These are phyloP conservation scores for Tachyglossus aculeatus DNA, from an alignment of 2,797 vertebrate genomes.

Conservation along the genomic window DNA sequence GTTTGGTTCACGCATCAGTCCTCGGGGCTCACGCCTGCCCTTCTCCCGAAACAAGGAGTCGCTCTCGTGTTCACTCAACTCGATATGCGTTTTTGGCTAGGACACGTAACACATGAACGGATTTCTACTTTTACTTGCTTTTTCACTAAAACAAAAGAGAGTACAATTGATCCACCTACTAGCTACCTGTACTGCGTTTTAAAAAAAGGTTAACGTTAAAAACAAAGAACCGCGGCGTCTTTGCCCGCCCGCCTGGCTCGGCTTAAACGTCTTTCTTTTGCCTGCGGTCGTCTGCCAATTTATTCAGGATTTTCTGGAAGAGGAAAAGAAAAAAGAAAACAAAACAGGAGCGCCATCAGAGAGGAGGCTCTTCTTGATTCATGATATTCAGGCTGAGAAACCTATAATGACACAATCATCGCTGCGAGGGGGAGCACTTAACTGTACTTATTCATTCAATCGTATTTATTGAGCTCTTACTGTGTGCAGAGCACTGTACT, in stretches of 20 bases:
- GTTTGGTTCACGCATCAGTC: conserved; percentile 48
- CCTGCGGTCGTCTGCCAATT: conserved; percentile 79
- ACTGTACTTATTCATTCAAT: too few relatives aligned
- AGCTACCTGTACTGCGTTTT: conserved; percentile 73
- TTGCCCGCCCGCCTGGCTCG: conserved; percentile 59
- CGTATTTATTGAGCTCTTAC: too few relatives aligned
- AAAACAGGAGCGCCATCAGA: too few relatives aligned
- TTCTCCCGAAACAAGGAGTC: conserved; percentile 69
- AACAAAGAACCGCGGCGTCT: conserved; percentile 74
- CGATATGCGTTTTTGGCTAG: conserved; percentile 68
- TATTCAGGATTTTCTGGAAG: conserved; percentile 80
- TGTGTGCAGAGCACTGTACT: too few relatives aligned
- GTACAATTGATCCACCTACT: conserved; percentile 72
- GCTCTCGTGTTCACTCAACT: conserved; percentile 74
- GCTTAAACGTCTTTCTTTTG: conserved; percentile 76
- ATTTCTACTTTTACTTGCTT: conserved; percentile 70
- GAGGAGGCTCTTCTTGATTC: too few relatives aligned
- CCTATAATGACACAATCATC: too few relatives aligned
- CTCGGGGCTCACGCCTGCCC: conserved; percentile 60
- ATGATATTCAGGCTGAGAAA: too few relatives aligned
- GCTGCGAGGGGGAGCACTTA: too few relatives aligned
- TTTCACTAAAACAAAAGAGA: conserved; percentile 77
- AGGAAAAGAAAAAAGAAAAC: not conserved
- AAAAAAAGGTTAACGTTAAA: conserved; percentile 80
- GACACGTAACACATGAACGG: conserved; percentile 79